Percentiles rank a stretch among this genome's conserved stretches.
These are phyloP conservation scores for Neogale vison DNA, from an alignment of 2,113 vertebrate genomes.

Conservation along the genomic window DNA sequence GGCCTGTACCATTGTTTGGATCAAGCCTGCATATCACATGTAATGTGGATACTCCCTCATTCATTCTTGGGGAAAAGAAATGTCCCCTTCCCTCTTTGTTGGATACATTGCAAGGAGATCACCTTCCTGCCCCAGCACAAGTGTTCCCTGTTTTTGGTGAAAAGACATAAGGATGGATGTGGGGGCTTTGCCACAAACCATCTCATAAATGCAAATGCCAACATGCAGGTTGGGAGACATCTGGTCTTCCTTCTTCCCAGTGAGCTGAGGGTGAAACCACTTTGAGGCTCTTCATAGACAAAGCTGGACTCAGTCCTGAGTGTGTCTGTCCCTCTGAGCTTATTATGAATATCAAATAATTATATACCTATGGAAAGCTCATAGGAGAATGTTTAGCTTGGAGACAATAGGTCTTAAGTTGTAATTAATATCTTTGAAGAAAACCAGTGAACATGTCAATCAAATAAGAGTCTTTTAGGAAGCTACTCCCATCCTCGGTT, in stretches of 20 bases:
- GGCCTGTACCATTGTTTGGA: too few species aligned
- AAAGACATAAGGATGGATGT: neutral
- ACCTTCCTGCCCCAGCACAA: neutral
- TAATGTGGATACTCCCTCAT: too few species aligned
- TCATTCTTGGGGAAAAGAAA: neutral
- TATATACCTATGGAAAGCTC: neutral
- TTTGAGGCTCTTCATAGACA: neutral
- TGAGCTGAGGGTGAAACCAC: neutral
- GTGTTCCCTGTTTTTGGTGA: neutral
- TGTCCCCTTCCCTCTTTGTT: too few species aligned
- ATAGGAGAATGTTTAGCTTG: too few species aligned
- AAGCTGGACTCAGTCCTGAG: too few species aligned
- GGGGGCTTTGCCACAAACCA: neutral
- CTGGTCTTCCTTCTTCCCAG: too few species aligned
- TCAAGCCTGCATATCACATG: neutral
- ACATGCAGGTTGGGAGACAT: rapidly evolving
- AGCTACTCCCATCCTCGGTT: too few species aligned
- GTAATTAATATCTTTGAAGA: neutral
- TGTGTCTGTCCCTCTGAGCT: neutral
- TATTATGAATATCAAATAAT: neutral
- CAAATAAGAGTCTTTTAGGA: neutral
- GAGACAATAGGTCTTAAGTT: too few species aligned
- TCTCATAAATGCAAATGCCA: neutral
- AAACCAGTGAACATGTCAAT: neutral
- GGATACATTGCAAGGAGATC: too few species aligned